phyloP scores from a whole-genome alignment of 2,888 invertebrate genomes.

The Neria commutata region DNA sequence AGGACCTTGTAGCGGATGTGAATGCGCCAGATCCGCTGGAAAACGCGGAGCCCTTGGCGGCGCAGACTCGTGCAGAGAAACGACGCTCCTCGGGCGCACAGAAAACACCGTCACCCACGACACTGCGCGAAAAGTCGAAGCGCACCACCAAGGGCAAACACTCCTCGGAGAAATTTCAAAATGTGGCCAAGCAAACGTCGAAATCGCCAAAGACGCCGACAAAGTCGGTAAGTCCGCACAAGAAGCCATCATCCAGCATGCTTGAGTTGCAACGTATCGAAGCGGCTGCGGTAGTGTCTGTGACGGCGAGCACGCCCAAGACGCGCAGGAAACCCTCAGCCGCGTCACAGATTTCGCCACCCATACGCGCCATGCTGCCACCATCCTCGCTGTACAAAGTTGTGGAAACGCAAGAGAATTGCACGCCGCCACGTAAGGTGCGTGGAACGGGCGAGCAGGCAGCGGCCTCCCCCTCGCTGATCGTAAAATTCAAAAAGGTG shows the following conservation, averaged over 20 bases:
- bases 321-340: slow-evolving; percentile 39
- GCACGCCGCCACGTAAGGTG: slow-evolving; percentile 36
- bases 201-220: slow-evolving; percentile 24
- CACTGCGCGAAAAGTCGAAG: slow-evolving; percentile 54
- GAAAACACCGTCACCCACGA: slow-evolving; percentile 45
- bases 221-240: slow-evolving; percentile 31
- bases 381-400: slow-evolving; percentile 59
- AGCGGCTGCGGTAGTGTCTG: slow-evolving; percentile 15
- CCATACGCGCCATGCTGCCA: slow-evolving; percentile 57
- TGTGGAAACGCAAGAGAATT: slow-evolving; percentile 46
- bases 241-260: slow-evolving; percentile 27
- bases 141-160: slow-evolving; percentile 54
- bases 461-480: slow-evolving; percentile 63
- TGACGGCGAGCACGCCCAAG: slow-evolving; percentile 30
- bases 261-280: slow-evolving; percentile 36
- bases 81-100: slow-evolving; percentile 10
- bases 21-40: slow-evolving; percentile 37
- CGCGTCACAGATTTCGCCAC: slow-evolving; percentile 47
- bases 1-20: slow-evolving; percentile 32
- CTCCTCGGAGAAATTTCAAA: slow-evolving; percentile 53
- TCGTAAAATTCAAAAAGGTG: slow-evolving; percentile 78
- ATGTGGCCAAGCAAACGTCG: too few species aligned
- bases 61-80: slow-evolving; percentile 6
- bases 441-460: slow-evolving; percentile 27
- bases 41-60: slow-evolving; percentile 31